Evolutionary conservation across 2,113 vertebrate species (phyloP).

Genomic region (Lamprotornis superbus): DNA sequence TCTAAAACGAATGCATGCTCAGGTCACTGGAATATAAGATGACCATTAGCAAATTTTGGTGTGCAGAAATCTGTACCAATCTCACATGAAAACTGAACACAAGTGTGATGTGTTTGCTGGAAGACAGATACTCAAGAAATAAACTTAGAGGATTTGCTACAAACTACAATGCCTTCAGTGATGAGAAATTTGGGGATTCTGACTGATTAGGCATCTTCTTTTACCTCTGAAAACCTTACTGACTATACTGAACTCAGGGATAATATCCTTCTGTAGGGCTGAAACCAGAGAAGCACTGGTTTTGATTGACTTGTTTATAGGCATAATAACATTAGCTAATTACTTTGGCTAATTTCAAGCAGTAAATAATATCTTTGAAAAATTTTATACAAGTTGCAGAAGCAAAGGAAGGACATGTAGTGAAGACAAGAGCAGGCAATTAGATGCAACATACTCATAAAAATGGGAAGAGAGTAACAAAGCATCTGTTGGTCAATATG

Average conservation of each 20-base stretch:
- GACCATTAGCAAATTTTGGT: not conserved
- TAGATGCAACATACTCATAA: not conserved
- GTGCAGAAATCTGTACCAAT: not conserved
- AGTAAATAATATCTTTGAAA: not conserved
- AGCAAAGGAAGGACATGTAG: not conserved
- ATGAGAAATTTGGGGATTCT: not conserved
- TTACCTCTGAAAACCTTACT: not conserved
- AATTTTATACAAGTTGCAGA: not conserved
- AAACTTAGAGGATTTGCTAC: not conserved
- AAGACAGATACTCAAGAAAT: not conserved
- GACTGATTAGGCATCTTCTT: not conserved
- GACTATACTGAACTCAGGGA: not conserved
- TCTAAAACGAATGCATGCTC: not conserved
- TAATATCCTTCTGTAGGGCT: not conserved
- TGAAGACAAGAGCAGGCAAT: not conserved
- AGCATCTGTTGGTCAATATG: constrained; percentile 30
- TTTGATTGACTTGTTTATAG: not conserved
- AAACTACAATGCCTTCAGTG: not conserved
- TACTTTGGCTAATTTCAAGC: not conserved
- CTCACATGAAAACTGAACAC: not conserved
- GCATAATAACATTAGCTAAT: not conserved
- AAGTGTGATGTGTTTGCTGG: not conserved
- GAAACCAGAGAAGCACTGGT: not conserved
- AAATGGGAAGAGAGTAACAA: not conserved
- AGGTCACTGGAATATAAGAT: not conserved